These are phyloP conservation scores for Gymnarchus niloticus DNA, from an alignment of 2,113 vertebrate genomes.

Conservation along the genomic window DNA sequence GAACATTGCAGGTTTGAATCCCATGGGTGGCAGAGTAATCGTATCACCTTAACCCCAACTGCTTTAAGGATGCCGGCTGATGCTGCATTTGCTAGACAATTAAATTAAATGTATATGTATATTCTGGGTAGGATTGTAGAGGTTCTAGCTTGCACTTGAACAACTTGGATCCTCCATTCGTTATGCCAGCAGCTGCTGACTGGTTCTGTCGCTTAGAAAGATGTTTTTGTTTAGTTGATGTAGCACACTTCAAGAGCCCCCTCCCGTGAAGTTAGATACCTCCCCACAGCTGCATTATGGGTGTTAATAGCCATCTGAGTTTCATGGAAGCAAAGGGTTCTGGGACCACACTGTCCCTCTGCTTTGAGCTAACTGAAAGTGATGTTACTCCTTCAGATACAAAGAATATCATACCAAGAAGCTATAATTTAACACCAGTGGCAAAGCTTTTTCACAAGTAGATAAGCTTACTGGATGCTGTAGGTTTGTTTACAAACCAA, in stretches of 20 bases:
- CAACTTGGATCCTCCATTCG: conserved; percentile 48
- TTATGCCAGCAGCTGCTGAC: conserved; percentile 54
- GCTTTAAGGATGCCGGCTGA: too few species aligned
- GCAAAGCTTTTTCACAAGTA: conserved; percentile 48
- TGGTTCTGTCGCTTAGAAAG: conserved; percentile 42
- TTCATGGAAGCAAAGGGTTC: conserved; percentile 59
- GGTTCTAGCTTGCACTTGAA: conserved; percentile 44
- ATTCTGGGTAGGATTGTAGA: neutral
- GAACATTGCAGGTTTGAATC: too few species aligned
- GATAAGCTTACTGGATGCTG: conserved; percentile 46
- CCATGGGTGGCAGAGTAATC: too few species aligned
- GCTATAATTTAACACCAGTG: conserved; percentile 52
- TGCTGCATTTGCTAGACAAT: too few species aligned
- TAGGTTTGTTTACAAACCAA: too few species aligned
- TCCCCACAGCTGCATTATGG: conserved; percentile 41
- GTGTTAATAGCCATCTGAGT: conserved; percentile 45
- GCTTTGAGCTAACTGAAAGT: conserved; percentile 61
- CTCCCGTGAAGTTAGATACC: conserved; percentile 55
- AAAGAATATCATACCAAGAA: conserved; percentile 57
- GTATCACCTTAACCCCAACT: too few species aligned
- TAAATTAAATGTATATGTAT: too few species aligned
- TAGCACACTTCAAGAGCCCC: conserved; percentile 15
- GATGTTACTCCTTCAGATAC: conserved; percentile 55
- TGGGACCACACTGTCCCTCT: conserved; percentile 36
- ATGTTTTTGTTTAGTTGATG: conserved; percentile 58